phyloP scores from a whole-genome alignment of 2,113 vertebrate genomes.

The Oryzias melastigma region DNA sequence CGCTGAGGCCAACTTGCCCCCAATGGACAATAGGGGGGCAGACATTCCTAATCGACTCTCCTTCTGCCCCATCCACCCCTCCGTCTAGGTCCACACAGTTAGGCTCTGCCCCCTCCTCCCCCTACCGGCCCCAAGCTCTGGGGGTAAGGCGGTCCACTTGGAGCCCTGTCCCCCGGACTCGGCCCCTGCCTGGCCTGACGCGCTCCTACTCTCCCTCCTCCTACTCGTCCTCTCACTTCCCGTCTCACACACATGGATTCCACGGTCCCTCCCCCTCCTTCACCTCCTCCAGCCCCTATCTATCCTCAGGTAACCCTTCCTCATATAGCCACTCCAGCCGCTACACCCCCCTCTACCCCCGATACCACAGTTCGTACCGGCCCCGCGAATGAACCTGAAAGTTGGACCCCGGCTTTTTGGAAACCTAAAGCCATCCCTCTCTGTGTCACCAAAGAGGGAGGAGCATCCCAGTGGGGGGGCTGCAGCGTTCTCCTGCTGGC shows the following conservation, averaged over 20 bases:
- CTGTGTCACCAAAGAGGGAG: slow-evolving; percentile 34
- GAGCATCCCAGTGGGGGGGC: slow-evolving; percentile 54
- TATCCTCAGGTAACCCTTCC: slow-evolving; percentile 24
- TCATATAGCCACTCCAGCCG: slow-evolving; percentile 63
- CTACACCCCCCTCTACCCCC: slow-evolving; percentile 69
- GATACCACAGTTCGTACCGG: slow-evolving; percentile 71
- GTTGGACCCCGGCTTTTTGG: slow-evolving; percentile 11
- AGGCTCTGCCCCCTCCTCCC: slow-evolving; percentile 64
- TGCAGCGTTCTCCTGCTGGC: slow-evolving; percentile 56
- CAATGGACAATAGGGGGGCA: slow-evolving; percentile 73
- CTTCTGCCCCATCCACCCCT: slow-evolving; percentile 50
- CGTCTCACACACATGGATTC: slow-evolving; percentile 49
- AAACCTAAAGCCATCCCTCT: slow-evolving; percentile 27
- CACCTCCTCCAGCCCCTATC: slow-evolving; percentile 53
- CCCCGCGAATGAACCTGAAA: slow-evolving; percentile 64
- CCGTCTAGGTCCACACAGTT: slow-evolving; percentile 35
- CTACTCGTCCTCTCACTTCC: slow-evolving; percentile 29
- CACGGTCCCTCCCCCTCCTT: slow-evolving; percentile 49
- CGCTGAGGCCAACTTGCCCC: slow-evolving; percentile 53
- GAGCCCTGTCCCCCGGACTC: slow-evolving; percentile 65
- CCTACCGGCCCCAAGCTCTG: slow-evolving; percentile 61
- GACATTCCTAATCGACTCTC: slow-evolving; percentile 68
- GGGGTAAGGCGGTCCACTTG: slow-evolving; percentile 65
- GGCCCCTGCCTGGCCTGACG: slow-evolving; percentile 55
- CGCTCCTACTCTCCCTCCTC: slow-evolving; percentile 55